Conservation (phyloP, 2,888 invertebrate species). For the Zele albiditarsus region DNA sequence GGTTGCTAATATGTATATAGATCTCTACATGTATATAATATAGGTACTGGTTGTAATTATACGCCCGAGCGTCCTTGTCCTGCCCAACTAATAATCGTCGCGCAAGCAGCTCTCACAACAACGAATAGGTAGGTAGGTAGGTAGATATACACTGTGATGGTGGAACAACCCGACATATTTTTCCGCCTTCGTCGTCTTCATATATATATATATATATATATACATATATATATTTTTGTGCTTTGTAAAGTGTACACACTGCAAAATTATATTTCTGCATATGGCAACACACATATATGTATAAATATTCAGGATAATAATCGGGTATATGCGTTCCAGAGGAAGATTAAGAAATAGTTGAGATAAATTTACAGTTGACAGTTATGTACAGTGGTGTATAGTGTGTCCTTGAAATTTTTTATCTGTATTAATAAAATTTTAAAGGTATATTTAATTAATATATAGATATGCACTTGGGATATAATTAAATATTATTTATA, state of each 20-base stretch:
- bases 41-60: constrained; percentile 21
- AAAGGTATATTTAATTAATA: too few relatives aligned
- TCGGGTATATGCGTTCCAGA: background rate
- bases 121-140: background rate
- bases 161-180: constrained; percentile 1
- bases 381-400: background rate
- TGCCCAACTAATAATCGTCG: constrained; percentile 23
- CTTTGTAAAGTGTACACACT: background rate
- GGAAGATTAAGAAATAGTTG: background rate
- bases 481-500: too few relatives aligned
- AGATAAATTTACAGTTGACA: background rate
- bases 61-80: constrained; percentile 33
- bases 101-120: constrained; percentile 6
- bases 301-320: background rate
- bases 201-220: background rate
- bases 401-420: too few relatives aligned
- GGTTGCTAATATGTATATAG: background rate
- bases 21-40: background rate
- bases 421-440: too few relatives aligned
- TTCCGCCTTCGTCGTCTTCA: background rate
- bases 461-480: too few relatives aligned
- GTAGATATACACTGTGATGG: background rate
- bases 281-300: background rate
- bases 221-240: background rate
- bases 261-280: background rate